Conservation (phyloP, 2,888 invertebrate species). For the Drosophila imparisetae region DNA sequence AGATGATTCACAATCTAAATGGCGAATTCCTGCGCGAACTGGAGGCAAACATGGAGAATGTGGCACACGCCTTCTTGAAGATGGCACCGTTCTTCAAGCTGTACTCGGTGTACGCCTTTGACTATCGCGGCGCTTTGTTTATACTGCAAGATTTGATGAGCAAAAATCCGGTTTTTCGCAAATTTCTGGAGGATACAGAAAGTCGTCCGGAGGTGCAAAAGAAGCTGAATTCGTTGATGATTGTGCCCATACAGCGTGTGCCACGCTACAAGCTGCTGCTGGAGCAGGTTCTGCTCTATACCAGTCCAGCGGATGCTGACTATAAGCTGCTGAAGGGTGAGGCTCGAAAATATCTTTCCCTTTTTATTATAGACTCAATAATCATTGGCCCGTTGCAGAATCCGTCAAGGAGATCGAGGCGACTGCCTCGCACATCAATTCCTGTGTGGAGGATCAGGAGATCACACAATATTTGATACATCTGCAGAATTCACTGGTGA, state of each 20-base stretch:
- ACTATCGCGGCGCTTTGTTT: slow-evolving; percentile 88
- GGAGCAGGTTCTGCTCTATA: slow-evolving; percentile 88
- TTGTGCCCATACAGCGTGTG: slow-evolving; percentile 91
- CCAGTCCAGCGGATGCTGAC: slow-evolving; percentile 86
- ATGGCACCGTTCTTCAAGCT: slow-evolving; percentile 91
- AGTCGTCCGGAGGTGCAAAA: slow-evolving; percentile 89
- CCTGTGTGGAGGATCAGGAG: slow-evolving; percentile 90
- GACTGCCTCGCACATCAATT: slow-evolving; percentile 90
- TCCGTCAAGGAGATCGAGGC: slow-evolving; percentile 89
- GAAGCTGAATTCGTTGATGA: slow-evolving; percentile 90
- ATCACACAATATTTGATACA: slow-evolving; percentile 89
- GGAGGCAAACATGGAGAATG: slow-evolving; percentile 86
- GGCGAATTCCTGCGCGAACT: slow-evolving; percentile 87
- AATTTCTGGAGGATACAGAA: slow-evolving; percentile 88
- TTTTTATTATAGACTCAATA: background rate
- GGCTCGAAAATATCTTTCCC: background rate
- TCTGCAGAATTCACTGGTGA: slow-evolving; percentile 88
- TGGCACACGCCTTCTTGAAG: slow-evolving; percentile 88
- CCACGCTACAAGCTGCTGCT: slow-evolving; percentile 91
- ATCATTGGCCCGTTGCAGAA: slow-evolving; percentile 83
- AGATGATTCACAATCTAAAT: slow-evolving; percentile 88
- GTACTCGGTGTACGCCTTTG: slow-evolving; percentile 91
- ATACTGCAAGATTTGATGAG: slow-evolving; percentile 87
- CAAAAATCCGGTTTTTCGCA: slow-evolving; percentile 86
- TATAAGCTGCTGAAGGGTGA: slow-evolving; percentile 86